These are phyloP conservation scores for Fratercula arctica DNA, from an alignment of 2,797 vertebrate species.

Conservation along the genomic window DNA sequence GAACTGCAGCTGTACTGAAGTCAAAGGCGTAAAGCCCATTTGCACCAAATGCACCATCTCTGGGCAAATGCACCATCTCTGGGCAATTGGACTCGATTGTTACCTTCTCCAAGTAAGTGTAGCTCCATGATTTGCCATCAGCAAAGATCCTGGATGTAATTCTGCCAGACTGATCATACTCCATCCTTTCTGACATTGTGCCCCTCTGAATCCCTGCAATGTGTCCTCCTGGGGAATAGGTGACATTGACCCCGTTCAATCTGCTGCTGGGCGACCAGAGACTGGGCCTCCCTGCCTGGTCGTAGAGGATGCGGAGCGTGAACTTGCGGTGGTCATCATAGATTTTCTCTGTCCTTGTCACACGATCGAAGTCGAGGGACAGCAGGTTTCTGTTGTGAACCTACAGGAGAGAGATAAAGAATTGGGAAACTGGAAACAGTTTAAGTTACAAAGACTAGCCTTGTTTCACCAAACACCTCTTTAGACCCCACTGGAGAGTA, in stretches of 20 bases:
- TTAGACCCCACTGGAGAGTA: not conserved
- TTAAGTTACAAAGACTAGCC: not conserved
- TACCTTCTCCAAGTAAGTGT: slow-evolving; percentile 98
- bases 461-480: not conserved
- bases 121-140: slow-evolving; percentile 97
- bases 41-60: not conserved
- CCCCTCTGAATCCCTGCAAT: slow-evolving; percentile 96
- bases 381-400: slow-evolving; percentile 97
- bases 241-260: slow-evolving; percentile 95
- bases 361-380: slow-evolving; percentile 95
- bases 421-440: not conserved
- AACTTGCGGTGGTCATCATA: slow-evolving; percentile 99
- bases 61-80: rapidly evolving
- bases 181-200: slow-evolving; percentile 98
- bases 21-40: not conserved
- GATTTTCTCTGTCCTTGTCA: slow-evolving; percentile 98
- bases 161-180: slow-evolving; percentile 93
- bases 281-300: slow-evolving; percentile 92
- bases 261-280: slow-evolving; percentile 98
- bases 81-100: not conserved
- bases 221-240: slow-evolving; percentile 91
- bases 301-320: slow-evolving; percentile 94
- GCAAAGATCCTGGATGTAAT: slow-evolving; percentile 95
- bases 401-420: slow-evolving; percentile 67
- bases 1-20: not conserved